Percentiles rank a stretch among this genome's conserved stretches.
phyloP scores from a whole-genome alignment of 2,888 invertebrate genomes.

The Morinoia aosen region DNA sequence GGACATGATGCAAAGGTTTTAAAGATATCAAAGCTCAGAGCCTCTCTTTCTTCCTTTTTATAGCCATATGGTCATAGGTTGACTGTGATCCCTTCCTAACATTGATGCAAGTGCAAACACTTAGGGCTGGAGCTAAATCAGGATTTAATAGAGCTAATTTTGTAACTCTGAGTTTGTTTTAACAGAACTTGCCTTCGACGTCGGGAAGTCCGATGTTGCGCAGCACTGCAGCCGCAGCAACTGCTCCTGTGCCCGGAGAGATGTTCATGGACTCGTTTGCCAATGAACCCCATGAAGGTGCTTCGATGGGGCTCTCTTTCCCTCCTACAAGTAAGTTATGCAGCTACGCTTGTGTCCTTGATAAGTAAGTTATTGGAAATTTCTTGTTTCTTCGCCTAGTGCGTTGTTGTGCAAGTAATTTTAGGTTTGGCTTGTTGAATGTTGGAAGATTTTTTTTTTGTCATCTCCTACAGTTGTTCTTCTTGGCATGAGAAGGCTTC shows the following conservation, averaged over 20 bases:
- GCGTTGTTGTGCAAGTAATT: neutral
- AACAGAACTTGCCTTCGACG: constrained; percentile 1
- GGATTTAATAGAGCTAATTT: neutral
- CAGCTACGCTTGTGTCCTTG: neutral
- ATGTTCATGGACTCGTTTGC: constrained; percentile 42
- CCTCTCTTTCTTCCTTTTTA: no score
- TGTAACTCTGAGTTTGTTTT: neutral
- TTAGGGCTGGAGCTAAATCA: no score
- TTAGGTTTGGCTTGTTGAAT: no score
- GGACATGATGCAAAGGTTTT: no score
- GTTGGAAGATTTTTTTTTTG: no score
- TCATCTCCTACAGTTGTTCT: no score
- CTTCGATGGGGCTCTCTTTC: neutral
- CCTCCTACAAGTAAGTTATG: neutral
- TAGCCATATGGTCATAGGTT: no score
- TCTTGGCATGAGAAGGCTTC: no score
- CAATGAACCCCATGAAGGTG: constrained; percentile 7
- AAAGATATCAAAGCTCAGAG: no score
- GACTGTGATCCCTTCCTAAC: no score
- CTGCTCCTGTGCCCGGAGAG: constrained; percentile 28
- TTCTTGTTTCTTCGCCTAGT: neutral
- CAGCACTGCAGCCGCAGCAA: neutral
- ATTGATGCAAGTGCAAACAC: no score
- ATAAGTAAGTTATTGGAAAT: neutral
- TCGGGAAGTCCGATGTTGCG: neutral